Evolutionary conservation across 2,888 invertebrate genomes (phyloP).

Genomic region (Plebejus argus): DNA sequence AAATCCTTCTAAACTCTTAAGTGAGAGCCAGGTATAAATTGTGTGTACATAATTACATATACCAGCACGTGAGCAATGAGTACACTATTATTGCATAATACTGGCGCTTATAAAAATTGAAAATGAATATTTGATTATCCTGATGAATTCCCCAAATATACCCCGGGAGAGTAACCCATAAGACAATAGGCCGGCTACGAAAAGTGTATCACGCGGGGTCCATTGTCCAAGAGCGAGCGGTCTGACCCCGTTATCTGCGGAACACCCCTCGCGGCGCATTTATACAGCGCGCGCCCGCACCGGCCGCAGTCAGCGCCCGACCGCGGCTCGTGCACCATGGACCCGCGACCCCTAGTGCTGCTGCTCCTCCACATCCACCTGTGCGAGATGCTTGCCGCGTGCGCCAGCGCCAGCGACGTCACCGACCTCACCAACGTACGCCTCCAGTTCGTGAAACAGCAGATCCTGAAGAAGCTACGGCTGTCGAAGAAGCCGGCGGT

Average conservation of each 20-base stretch:
- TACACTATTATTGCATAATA: no score
- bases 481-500: conserved; percentile 87
- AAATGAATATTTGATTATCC: neutral
- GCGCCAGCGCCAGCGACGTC: conserved; percentile 71
- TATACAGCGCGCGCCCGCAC: conserved; percentile 38
- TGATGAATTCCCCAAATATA: neutral
- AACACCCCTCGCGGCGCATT: conserved; percentile 40
- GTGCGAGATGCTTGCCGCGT: conserved; percentile 57
- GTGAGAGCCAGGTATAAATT: no score
- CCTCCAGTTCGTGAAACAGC: conserved; percentile 91
- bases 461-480: conserved; percentile 90
- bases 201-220: conserved; percentile 42
- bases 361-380: conserved; percentile 42
- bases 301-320: conserved; percentile 56
- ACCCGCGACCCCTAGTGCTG: conserved; percentile 57
- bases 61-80: no score
- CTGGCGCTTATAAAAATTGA: neutral
- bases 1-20: no score
- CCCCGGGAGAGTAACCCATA: neutral
- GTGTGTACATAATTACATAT: no score
- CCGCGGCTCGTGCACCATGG: conserved; percentile 60
- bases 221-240: conserved; percentile 44
- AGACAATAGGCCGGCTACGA: neutral
- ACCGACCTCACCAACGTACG: conserved; percentile 84
- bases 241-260: conserved; percentile 40